Evolutionary conservation across 2,888 invertebrate genomes (phyloP).

Genomic region (Hydriomena furcata): DNA sequence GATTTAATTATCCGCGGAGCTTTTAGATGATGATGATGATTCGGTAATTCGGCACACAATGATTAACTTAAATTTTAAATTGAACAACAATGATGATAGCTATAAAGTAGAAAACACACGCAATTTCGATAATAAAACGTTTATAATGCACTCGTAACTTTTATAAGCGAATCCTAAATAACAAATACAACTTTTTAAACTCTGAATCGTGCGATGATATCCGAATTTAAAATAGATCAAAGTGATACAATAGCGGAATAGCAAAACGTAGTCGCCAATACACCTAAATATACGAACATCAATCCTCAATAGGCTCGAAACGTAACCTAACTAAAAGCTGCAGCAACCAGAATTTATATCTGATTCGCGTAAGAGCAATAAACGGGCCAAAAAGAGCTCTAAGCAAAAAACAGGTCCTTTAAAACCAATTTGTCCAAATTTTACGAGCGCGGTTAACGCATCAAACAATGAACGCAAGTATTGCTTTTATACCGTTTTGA

Average conservation of each 20-base stretch:
- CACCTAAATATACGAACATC: constrained; percentile 42
- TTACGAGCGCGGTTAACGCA: constrained; percentile 68
- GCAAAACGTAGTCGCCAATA: constrained; percentile 41
- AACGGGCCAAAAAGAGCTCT: constrained; percentile 51
- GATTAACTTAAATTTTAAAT: background rate
- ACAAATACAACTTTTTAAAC: no score
- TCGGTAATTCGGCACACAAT: constrained; percentile 15
- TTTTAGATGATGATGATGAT: constrained; percentile 24
- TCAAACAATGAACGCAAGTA: constrained; percentile 72
- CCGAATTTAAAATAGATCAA: constrained; percentile 9
- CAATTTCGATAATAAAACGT: constrained; percentile 3
- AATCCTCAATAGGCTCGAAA: constrained; percentile 43
- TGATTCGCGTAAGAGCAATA: constrained; percentile 42
- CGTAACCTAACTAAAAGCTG: constrained; percentile 35
- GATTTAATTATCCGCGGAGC: constrained; percentile 33
- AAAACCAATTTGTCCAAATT: constrained; percentile 74
- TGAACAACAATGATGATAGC: background rate
- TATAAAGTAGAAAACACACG: no score
- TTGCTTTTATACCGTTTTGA: constrained; percentile 68
- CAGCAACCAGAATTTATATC: constrained; percentile 31
- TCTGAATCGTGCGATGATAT: no score
- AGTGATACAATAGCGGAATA: constrained; percentile 23
- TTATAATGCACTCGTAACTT: no score
- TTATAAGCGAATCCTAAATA: no score
- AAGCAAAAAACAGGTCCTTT: constrained; percentile 53